These are phyloP conservation scores for Vanacampus margaritifer DNA, from an alignment of 2,113 vertebrate genomes.

Conservation along the genomic window DNA sequence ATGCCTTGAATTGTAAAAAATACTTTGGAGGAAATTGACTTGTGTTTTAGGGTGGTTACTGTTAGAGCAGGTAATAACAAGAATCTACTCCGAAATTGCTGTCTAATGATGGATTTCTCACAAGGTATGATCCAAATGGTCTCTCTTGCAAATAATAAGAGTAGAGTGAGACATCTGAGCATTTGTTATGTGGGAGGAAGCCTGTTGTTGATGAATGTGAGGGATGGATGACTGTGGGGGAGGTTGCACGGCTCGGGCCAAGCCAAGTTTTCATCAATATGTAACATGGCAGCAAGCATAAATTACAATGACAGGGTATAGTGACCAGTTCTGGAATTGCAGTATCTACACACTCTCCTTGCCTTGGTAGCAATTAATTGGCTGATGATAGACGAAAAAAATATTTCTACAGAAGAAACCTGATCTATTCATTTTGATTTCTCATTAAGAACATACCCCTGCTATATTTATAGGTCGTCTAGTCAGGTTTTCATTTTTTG, in stretches of 20 bases:
- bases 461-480: not conserved
- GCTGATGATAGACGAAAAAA: not conserved
- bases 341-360: not conserved
- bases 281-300: conserved; percentile 25
- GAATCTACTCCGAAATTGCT: not conserved
- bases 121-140: not conserved
- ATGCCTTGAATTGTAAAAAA: not conserved
- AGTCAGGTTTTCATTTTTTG: not conserved
- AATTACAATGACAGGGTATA: conserved; percentile 10
- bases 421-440: not conserved
- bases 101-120: not conserved
- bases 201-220: conserved; percentile 56
- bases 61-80: not conserved
- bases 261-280: conserved; percentile 34
- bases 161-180: conserved; percentile 48
- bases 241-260: conserved; percentile 39
- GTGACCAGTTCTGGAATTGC: not conserved
- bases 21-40: not conserved
- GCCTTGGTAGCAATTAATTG: not conserved
- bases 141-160: conserved; percentile 26
- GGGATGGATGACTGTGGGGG: conserved; percentile 55
- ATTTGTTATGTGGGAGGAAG: conserved; percentile 67
- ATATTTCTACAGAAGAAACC: not conserved
- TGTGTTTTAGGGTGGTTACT: not conserved
- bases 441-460: not conserved